Conservation (phyloP, 2,888 invertebrate genomes). For the Dryobotodes eremita region DNA sequence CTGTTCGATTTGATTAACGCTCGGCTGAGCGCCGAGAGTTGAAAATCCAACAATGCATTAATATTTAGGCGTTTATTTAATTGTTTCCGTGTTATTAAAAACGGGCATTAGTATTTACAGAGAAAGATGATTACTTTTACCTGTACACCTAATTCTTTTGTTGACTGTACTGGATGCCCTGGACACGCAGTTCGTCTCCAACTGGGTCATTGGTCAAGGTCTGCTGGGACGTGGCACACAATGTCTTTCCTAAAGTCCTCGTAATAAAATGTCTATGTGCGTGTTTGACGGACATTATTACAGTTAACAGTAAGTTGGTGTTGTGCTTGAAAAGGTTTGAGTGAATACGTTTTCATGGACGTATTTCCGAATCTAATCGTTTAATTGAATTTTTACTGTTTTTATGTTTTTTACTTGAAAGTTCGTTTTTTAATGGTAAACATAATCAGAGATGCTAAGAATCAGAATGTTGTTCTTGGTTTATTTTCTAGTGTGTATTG, state of each 20-base stretch:
- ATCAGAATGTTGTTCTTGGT: neutral
- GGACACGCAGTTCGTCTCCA: constrained; percentile 57
- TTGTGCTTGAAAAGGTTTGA: constrained; percentile 19
- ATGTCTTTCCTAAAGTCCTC: constrained; percentile 44
- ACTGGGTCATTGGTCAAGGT: constrained; percentile 71
- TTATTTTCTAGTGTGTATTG: neutral
- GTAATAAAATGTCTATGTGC: constrained; percentile 41
- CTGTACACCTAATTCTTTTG: neutral
- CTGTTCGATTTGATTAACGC: too few relatives aligned
- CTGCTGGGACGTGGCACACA: constrained; percentile 32
- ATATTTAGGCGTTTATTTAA: too few relatives aligned
- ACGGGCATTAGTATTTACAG: neutral
- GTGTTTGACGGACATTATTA: constrained; percentile 41
- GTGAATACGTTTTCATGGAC: constrained; percentile 8
- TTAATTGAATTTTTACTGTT: constrained; percentile 1
- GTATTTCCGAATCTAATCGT: constrained; percentile 11
- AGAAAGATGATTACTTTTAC: neutral
- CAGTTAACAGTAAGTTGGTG: constrained; percentile 10
- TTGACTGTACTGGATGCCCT: constrained; percentile 28
- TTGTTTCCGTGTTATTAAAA: too few relatives aligned
- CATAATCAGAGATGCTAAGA: neutral
- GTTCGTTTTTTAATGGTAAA: neutral
- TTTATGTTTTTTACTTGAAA: neutral
- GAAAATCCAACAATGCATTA: too few relatives aligned
- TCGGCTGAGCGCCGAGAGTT: too few relatives aligned